Evolutionary conservation across 2,888 invertebrate genomes (phyloP).

Genomic region (Linnaemya vulpina): DNA sequence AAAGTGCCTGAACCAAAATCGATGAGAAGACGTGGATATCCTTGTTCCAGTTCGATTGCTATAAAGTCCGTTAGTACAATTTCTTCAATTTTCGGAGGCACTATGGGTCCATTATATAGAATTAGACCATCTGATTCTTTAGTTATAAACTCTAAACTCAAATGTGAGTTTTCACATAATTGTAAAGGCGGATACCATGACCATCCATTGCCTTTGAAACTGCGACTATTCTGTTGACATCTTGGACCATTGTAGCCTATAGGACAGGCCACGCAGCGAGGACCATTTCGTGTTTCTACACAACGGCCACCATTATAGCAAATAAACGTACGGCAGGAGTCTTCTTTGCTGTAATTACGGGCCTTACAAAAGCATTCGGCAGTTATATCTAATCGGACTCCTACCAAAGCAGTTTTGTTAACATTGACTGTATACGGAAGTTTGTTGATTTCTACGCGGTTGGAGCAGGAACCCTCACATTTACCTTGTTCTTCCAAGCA

Average conservation of each 20-base stretch:
- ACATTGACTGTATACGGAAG: constrained; percentile 97
- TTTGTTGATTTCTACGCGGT: constrained; percentile 91
- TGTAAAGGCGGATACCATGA: constrained; percentile 98
- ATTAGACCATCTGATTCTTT: constrained; percentile 94
- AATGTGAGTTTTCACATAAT: constrained; percentile 96
- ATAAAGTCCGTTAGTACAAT: constrained; percentile 95
- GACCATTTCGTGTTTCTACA: constrained; percentile 93
- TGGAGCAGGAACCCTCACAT: constrained; percentile 97
- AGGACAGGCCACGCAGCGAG: constrained; percentile 93
- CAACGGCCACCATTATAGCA: constrained; percentile 98
- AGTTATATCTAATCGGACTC: constrained; percentile 94
- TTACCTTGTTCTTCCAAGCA: constrained; percentile 94
- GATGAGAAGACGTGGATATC: constrained; percentile 93
- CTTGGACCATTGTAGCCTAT: constrained; percentile 96
- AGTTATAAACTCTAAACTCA: constrained; percentile 97
- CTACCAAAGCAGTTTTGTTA: constrained; percentile 97
- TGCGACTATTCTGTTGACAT: constrained; percentile 97
- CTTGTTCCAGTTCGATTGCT: constrained; percentile 94
- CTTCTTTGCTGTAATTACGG: constrained; percentile 93
- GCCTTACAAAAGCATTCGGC: constrained; percentile 97
- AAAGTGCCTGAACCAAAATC: constrained; percentile 97
- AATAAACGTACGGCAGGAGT: constrained; percentile 92
- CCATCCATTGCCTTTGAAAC: constrained; percentile 97
- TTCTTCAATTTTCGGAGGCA: constrained; percentile 93
- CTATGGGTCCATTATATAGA: constrained; percentile 98